Evolutionary conservation across 2,797 vertebrate species (phyloP).

Genomic region (Fringilla coelebs): DNA sequence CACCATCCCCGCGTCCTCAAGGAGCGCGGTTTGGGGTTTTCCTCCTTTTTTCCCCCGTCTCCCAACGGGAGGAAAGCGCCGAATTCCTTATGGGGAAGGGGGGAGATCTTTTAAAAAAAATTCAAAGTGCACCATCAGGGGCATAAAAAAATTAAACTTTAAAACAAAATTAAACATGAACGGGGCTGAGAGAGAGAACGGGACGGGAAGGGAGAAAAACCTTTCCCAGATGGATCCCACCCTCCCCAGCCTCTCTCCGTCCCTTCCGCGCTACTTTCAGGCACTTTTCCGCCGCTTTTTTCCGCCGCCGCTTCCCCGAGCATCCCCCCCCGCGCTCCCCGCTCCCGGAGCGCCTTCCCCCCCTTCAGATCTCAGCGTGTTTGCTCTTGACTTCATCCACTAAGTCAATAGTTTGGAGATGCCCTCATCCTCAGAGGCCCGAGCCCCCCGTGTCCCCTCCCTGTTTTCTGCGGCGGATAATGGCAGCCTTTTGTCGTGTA

Average conservation of each 20-base stretch:
- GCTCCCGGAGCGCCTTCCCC: neutral
- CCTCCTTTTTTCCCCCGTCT: neutral
- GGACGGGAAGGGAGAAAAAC: neutral
- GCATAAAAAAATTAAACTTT: neutral
- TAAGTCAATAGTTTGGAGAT: constrained; percentile 79
- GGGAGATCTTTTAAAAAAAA: neutral
- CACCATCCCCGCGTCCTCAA: neutral
- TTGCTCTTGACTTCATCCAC: constrained; percentile 79
- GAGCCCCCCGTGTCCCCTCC: constrained; percentile 75
- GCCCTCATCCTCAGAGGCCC: constrained; percentile 69
- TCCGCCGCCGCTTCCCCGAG: neutral
- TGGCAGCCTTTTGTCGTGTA: constrained; percentile 90
- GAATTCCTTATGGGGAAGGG: too few species aligned
- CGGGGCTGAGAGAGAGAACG: rapidly evolving
- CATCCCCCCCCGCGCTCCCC: neutral
- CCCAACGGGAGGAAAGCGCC: neutral
- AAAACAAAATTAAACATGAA: neutral
- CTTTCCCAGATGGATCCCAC: neutral
- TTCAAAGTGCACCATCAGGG: neutral
- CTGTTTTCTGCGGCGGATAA: constrained; percentile 84
- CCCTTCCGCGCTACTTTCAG: neutral
- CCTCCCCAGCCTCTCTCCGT: neutral
- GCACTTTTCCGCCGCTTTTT: neutral
- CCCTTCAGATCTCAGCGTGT: constrained; percentile 62
- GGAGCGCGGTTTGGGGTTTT: neutral